Base-by-base conservation (phyloP, 2,113 vertebrate genomes). In the Pelobates fuscus region DNA sequence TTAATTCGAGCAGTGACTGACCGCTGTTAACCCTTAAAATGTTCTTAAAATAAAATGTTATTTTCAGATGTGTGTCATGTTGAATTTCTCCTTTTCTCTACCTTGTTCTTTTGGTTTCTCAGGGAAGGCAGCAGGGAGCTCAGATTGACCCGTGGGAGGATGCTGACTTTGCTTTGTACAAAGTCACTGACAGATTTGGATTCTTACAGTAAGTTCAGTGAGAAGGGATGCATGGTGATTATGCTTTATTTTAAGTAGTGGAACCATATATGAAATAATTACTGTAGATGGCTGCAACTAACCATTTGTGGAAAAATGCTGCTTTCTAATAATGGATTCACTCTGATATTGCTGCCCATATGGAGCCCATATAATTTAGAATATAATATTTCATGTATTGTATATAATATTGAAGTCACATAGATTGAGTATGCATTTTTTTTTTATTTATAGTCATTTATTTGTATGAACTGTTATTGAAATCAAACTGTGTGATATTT, bases 111-210 rank as follows among this genome's bases (percentile, higher is more conserved):
- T 61, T n/a, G 6, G 26, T 44, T 80, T 86, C 79, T 17, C 83
- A 96, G 95, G 94, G 93, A 73, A 88, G 91, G 62, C 86, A 92
- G 44, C 90, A 92, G 23, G 94, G 93, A 23, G 84, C 92, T 80
- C 82, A 83, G 12, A 91, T 93, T 80, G 93, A 95, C 84, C 88
- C 89, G 0, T 93, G 93, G 95, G 95, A 97, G 83, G 95, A 98
- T 87, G 91, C 92, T 0, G 83, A 95, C 81, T 94, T 92, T 82
- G 85, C 79, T 0, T 86, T 95, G 60, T 95, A 92, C 78, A 95
- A 95, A 85, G 90, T 96, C 82, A 93, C 90, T 2, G 94, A 95
- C 83, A 92, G 93, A 27, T 94, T 95, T 60, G 94, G 94, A 79
- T 96, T 95, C 85, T 84, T 93, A 81, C 94, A 94, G 93, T 95